phyloP scores from a whole-genome alignment of 2,797 vertebrate genomes.

The Gymnothorax reevesii region DNA sequence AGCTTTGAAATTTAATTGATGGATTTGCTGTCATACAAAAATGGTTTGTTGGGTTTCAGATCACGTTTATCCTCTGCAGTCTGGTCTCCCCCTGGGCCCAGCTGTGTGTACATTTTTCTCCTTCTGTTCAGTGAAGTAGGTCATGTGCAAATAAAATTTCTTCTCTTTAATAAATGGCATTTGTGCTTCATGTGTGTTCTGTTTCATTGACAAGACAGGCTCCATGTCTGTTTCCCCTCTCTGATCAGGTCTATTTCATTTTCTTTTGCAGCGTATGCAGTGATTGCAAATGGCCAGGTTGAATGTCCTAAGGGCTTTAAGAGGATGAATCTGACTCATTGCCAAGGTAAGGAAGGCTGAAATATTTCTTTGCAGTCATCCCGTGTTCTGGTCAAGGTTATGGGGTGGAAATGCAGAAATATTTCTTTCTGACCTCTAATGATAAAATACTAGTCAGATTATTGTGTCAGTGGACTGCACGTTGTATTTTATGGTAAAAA shows the following conservation, averaged over 20 bases:
- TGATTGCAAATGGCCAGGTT: conserved; percentile 87
- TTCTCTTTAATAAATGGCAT: conserved; percentile 34
- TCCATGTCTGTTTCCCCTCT: conserved; percentile 35
- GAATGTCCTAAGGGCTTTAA: conserved; percentile 89
- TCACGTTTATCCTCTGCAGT: conserved; percentile 51
- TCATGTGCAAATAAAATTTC: conserved; percentile 68
- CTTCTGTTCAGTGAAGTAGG: conserved; percentile 46
- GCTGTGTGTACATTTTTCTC: conserved; percentile 57
- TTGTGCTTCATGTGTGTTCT: conserved; percentile 41
- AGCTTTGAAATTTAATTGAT: conserved; percentile 62
- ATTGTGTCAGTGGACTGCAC: neutral
- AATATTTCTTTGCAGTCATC: neutral
- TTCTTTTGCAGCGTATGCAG: conserved; percentile 73
- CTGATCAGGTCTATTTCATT: conserved; percentile 48
- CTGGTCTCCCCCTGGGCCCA: conserved; percentile 54
- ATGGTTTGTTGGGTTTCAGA: conserved; percentile 54
- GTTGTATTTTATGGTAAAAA: neutral
- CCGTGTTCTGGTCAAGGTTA: neutral
- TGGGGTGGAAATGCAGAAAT: conserved; percentile 4
- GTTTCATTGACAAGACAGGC: conserved; percentile 40
- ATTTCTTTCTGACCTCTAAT: neutral
- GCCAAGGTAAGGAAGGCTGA: conserved; percentile 81
- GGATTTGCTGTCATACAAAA: conserved; percentile 63
- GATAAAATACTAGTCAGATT: neutral
- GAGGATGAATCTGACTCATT: conserved; percentile 83